phyloP scores from a whole-genome alignment of 2,888 invertebrate species.

The Drosophila diplacantha region DNA sequence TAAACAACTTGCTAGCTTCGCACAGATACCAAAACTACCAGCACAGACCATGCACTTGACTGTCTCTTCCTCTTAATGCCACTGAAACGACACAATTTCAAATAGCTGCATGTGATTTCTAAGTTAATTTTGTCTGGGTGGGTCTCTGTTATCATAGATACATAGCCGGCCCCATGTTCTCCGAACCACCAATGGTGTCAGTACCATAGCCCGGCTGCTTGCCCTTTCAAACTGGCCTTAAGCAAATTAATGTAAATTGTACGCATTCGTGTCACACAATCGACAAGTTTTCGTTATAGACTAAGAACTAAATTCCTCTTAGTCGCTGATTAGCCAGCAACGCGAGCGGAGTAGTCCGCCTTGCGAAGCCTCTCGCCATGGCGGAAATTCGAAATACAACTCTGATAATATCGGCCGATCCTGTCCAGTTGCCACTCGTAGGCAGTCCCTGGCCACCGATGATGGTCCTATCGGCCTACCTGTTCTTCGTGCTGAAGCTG shows the following conservation, averaged over 20 bases:
- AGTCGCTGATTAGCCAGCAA: not conserved
- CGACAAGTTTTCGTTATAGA: too few relatives aligned
- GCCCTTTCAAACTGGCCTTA: not conserved
- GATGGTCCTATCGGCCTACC: constrained; percentile 20
- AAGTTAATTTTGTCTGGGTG: not conserved
- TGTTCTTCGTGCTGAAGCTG: constrained; percentile 45
- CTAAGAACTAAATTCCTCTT: too few relatives aligned
- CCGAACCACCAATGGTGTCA: too few relatives aligned
- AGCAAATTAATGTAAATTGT: not conserved
- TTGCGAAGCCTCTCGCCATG: not conserved
- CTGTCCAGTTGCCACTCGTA: constrained; percentile 29
- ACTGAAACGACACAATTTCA: not conserved
- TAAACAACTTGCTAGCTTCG: too few relatives aligned
- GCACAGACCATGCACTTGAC: not conserved
- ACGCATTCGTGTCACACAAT: too few relatives aligned
- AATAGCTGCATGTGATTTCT: not conserved
- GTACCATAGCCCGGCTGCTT: too few relatives aligned
- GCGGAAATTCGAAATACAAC: constrained; percentile 9
- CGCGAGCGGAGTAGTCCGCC: not conserved
- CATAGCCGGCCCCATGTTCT: too few relatives aligned
- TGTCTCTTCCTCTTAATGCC: not conserved
- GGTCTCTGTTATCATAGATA: too few relatives aligned
- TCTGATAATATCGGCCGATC: constrained; percentile 30
- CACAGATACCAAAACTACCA: too few relatives aligned
- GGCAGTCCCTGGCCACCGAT: constrained; percentile 49